Evolutionary conservation across 1,140 invertebrate species (phyloP), one percentile per base, ranked within the genome.

Genomic region (Diploscapter pachys): DNA sequence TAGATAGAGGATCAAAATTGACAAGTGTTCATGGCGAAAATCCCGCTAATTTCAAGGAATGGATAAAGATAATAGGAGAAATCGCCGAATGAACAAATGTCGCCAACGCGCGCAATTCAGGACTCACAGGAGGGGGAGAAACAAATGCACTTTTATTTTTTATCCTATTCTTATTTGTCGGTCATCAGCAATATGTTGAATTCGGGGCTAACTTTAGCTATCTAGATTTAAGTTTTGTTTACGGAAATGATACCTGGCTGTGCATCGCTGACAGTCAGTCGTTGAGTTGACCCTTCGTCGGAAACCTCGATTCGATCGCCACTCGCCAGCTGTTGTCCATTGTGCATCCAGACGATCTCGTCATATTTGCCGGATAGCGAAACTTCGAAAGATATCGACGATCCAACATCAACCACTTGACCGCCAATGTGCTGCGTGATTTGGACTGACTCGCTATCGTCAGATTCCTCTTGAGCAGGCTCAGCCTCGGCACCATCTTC

Each of bases 321-420:
- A 31, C 31, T 31, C 31, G 31, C 31, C 31, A 31, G 31, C 31
- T 31, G 31, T 31, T 31, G 31, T 31, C 95, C 94, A 85, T 96
- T 95, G 87, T 96, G 93, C 62, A 96, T 89, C 95, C 95, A 98
- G 63, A 93, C 89, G 2, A 96, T 93, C 84, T 95, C 93, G 85
- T 61, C 51, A 54, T 76, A 75, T 77, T 80, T 81, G 88, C 89
- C 93, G 81, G 92, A 91, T 79, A 96, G 93, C 81, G 91, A 90
- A 87, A 93, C 95, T 56, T 91, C 91, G 56, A 96, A 87, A 52
- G 90, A 91, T 11, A 95, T 91, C 2, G 91, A 88, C 73, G 94
- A 92, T 11, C 93, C 94, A 85, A 95, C 93, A 64, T 90, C 92
- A 2, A 95, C 92, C 75, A 90, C 90, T 81, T 89, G 89, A 52